Base-by-base conservation (phyloP, 2,797 vertebrate species). In the Distichodus sexfasciatus region DNA sequence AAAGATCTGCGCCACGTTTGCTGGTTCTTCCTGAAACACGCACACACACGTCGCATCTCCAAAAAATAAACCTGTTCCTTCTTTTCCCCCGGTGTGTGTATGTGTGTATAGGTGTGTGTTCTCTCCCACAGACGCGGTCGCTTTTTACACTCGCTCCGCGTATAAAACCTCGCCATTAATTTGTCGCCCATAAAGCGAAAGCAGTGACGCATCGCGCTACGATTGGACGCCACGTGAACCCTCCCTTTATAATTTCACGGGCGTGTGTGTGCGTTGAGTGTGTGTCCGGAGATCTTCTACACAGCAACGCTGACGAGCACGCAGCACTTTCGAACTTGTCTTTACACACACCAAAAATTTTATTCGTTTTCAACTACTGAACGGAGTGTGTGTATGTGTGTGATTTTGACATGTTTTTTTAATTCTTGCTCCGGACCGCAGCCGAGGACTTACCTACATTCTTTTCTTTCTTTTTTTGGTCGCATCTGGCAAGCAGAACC, bases 161-260 rank as follows among this genome's bases (percentile, higher is more conserved):
- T 86, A 86, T 91, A 91, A 90, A 86, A 82, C 84, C 90, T 88
- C 78, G 87, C 91, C 90, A 94, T 92, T 92, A 91, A 95, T 95
- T 94, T 94, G 92, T 93, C 86, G 86, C 91, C 89, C 84, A 92
- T 89, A 90, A 92, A 92, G 29, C 24, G 29, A 91, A 87, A 88
- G 90, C 87, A 82, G 91, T 97, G 96, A 96, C 96, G 95, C 90
- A 87, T 87, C 89, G 86, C 77, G 85, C 90, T 85, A 87, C 90
- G 92, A 98, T 98, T 98, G 97, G 95, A 92, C 92, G 88, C 88
- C 85, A n/a, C 83, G 87, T 90, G 89, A 93, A 92, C 93, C 96
- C 96, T 94, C 94, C 96, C 91, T 95, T 94, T 93, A 93, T 94
- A 93, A 93, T 94, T 94, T 94, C 92, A 93, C 87, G 90, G 90